Percentiles rank a stretch among this genome's conserved stretches.
These are phyloP conservation scores for Menidia beryllina DNA, from an alignment of 2,113 vertebrate genomes.

Conservation along the genomic window DNA sequence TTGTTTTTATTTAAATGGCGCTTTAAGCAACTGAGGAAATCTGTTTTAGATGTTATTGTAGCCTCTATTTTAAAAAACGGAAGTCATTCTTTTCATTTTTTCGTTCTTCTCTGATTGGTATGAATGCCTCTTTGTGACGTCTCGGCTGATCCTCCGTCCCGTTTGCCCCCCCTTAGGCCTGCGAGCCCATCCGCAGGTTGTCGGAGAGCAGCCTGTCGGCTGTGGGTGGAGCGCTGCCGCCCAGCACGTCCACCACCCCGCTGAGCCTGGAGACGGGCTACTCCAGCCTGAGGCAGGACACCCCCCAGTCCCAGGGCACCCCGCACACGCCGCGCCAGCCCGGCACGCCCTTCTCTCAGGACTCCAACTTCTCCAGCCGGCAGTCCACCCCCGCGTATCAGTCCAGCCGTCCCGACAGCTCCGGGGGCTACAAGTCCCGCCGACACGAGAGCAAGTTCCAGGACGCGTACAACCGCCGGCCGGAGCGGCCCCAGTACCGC, in stretches of 20 bases:
- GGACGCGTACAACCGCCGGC: slow-evolving; percentile 94
- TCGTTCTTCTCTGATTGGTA: background rate
- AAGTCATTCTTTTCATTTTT: too few relatives aligned
- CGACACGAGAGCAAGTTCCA: slow-evolving; percentile 94
- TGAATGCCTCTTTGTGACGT: background rate
- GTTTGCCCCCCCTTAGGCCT: slow-evolving; percentile 67
- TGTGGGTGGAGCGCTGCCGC: slow-evolving; percentile 82
- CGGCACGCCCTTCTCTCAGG: slow-evolving; percentile 95
- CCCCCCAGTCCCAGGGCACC: slow-evolving; percentile 91
- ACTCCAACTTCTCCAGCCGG: slow-evolving; percentile 94
- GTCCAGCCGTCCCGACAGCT: slow-evolving; percentile 85
- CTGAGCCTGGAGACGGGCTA: slow-evolving; percentile 95
- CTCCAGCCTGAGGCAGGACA: slow-evolving; percentile 94
- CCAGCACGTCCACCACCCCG: slow-evolving; percentile 90
- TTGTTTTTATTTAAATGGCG: background rate
- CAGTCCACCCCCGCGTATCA: slow-evolving; percentile 93
- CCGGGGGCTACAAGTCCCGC: slow-evolving; percentile 88
- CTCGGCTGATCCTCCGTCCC: background rate
- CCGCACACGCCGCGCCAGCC: slow-evolving; percentile 90
- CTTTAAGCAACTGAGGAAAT: background rate
- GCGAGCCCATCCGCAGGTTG: slow-evolving; percentile 86
- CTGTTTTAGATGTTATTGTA: too few relatives aligned
- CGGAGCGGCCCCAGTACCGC: slow-evolving; percentile 85
- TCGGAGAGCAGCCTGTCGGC: slow-evolving; percentile 85
- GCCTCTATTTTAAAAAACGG: too few relatives aligned